Percentiles rank a stretch among this genome's conserved stretches.
Evolutionary conservation across 2,113 vertebrate genomes (phyloP).

Genomic region (Gallinago media): DNA sequence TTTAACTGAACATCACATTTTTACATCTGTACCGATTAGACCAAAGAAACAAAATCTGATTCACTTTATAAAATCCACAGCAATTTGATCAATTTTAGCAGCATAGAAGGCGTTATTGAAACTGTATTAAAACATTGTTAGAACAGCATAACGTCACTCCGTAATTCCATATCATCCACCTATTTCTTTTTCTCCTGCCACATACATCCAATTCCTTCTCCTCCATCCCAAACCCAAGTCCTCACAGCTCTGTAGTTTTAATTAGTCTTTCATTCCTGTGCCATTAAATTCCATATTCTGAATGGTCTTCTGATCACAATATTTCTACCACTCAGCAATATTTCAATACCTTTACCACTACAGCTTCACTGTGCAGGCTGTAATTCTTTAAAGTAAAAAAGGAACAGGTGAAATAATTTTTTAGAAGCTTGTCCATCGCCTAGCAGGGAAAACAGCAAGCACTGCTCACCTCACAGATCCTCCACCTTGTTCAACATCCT

Average conservation of each 20-base stretch:
- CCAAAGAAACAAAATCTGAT: not conserved
- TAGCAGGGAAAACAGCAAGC: not conserved
- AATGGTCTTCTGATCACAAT: not conserved
- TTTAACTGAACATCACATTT: not conserved
- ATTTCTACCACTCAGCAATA: not conserved
- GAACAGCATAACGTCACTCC: not conserved
- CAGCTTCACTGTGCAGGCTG: not conserved
- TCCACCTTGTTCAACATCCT: not conserved
- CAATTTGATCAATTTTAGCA: not conserved
- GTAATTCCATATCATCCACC: accelerated
- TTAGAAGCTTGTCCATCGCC: not conserved
- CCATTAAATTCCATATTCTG: not conserved
- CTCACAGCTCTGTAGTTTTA: not conserved
- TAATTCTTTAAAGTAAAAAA: not conserved
- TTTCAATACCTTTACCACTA: not conserved
- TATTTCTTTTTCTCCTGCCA: not conserved
- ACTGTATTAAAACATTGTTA: not conserved
- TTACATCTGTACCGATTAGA: not conserved
- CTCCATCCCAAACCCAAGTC: not conserved
- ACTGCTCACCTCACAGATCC: not conserved
- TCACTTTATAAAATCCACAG: not conserved
- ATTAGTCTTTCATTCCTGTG: not conserved
- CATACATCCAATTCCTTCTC: not conserved
- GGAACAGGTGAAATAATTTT: not conserved
- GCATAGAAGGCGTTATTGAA: not conserved